Evolutionary conservation across 2,888 invertebrate species (phyloP), one percentile per base, ranked within the genome.

Genomic region (Crocallis elinguaria): DNA sequence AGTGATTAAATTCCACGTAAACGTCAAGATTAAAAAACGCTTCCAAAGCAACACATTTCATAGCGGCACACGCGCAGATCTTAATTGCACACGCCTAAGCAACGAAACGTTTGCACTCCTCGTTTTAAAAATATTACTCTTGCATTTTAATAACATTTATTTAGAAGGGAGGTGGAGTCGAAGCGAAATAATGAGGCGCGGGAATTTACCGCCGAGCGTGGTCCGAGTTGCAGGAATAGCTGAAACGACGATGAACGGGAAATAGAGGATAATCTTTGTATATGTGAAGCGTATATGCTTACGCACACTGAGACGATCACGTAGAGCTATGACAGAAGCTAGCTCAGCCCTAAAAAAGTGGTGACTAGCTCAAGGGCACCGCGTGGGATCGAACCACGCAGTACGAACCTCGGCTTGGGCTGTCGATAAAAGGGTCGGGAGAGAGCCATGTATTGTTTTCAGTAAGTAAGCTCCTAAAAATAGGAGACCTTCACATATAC

Each of bases 141-240:
- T 77, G 67, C 81, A 72, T 85, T 86, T 88, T 81, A 84, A 86
- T 83, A 84, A 77, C 74, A 82, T 86, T 86, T 84, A 82, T 83
- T 80, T 81, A 73, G 71, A 68, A 62, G 50, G 67, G 77, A 75
- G 71, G 75, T 74, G 71, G 71, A 71, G 69, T 79, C 69, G 77
- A 77, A 75, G 82, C 67, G 71, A 84, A 87, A 86, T 88, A 89
- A 89, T 83, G 88, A 88, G 84, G 86, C 69, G 78, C 75, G 74
- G 75, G 77, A 79, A 82, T 74, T 77, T 75, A 69, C 66, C 44
- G 42, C 43, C 58, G 49, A 58, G 56, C 49, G 43, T 45, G 41
- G 52, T 62, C 53, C 50, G 38, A 60, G 57, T 46, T 63, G 44
- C 49, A 51, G 66, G 48, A 70, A 75, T 69, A 70, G 70, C 69